phyloP scores from a whole-genome alignment of 1,140 invertebrate genomes.

The Cyrtorhinus lividipennis region DNA sequence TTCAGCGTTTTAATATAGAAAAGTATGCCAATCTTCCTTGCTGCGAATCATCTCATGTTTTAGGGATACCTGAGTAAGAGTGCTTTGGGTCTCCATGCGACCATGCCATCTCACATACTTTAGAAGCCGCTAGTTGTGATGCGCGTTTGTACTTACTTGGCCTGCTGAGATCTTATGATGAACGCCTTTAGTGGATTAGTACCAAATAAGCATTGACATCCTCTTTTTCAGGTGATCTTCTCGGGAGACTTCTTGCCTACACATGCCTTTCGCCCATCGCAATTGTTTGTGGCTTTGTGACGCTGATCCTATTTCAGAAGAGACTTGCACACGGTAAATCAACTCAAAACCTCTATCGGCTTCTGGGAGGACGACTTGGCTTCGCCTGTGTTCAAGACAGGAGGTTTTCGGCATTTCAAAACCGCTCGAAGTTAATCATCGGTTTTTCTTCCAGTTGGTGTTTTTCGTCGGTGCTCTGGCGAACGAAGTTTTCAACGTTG shows the following conservation, averaged over 20 bases:
- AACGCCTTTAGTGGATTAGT: too few species aligned
- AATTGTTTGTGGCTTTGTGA: conserved; percentile 63
- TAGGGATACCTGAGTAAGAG: too few species aligned
- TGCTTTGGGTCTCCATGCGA: too few species aligned
- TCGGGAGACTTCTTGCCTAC: conserved; percentile 66
- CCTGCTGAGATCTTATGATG: conserved; percentile 1
- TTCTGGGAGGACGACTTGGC: too few species aligned
- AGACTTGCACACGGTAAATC: conserved; percentile 78
- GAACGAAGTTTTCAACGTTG: conserved; percentile 66
- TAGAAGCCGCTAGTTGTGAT: too few species aligned
- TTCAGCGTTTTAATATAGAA: too few species aligned
- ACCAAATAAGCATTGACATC: background rate
- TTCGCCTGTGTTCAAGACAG: too few species aligned
- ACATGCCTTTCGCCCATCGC: conserved; percentile 69
- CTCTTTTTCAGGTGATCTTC: conserved; percentile 51
- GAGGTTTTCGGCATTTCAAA: background rate
- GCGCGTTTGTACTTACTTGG: background rate
- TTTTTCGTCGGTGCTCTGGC: conserved; percentile 66
- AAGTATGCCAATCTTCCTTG: too few species aligned
- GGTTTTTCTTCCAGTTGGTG: conserved; percentile 48
- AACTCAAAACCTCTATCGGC: too few species aligned
- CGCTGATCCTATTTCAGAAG: conserved; percentile 74
- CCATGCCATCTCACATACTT: too few species aligned
- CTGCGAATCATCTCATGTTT: too few species aligned
- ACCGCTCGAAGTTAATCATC: background rate